These are phyloP conservation scores for Proterorhinus semilunaris DNA, from an alignment of 2,113 vertebrate genomes.

Conservation along the genomic window DNA sequence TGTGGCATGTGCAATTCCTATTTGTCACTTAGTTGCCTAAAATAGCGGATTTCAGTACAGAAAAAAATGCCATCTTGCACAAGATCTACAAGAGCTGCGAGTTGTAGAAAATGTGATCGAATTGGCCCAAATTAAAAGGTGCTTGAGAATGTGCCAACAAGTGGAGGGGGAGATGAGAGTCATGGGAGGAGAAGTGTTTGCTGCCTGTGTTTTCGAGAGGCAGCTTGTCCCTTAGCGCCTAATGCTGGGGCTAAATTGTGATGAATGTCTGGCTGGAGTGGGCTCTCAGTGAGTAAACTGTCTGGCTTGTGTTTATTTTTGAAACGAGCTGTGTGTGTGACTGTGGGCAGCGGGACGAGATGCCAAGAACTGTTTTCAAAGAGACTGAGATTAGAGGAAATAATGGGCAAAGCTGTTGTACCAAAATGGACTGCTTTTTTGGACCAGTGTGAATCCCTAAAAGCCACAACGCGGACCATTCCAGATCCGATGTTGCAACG, in stretches of 20 bases:
- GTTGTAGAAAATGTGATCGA: constrained; percentile 4
- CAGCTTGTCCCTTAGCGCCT: constrained; percentile 47
- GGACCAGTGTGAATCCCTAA: neutral
- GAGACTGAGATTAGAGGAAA: constrained; percentile 26
- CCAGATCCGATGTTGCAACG: too few species aligned
- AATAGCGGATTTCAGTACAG: too few species aligned
- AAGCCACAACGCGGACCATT: too few species aligned
- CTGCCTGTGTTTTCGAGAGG: constrained; percentile 29
- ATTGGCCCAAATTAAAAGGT: constrained; percentile 45
- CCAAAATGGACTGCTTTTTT: neutral
- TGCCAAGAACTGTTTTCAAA: constrained; percentile 34
- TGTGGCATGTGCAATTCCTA: too few species aligned
- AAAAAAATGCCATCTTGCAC: too few species aligned
- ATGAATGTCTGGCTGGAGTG: constrained; percentile 54
- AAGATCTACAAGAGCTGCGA: too few species aligned
- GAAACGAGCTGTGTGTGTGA: constrained; percentile 21
- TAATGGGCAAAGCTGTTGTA: constrained; percentile 14
- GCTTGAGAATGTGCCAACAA: constrained; percentile 31
- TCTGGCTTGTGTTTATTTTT: constrained; percentile 44
- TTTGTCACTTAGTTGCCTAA: too few species aligned
- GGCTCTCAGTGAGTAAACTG: constrained; percentile 17
- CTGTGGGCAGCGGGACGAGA: constrained; percentile 18
- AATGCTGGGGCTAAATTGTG: constrained; percentile 53
- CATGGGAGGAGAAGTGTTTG: constrained; percentile 35
- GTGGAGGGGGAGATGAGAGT: constrained; percentile 32